Evolutionary conservation across 2,113 vertebrate genomes (phyloP).

Genomic region (Siniperca knerii): DNA sequence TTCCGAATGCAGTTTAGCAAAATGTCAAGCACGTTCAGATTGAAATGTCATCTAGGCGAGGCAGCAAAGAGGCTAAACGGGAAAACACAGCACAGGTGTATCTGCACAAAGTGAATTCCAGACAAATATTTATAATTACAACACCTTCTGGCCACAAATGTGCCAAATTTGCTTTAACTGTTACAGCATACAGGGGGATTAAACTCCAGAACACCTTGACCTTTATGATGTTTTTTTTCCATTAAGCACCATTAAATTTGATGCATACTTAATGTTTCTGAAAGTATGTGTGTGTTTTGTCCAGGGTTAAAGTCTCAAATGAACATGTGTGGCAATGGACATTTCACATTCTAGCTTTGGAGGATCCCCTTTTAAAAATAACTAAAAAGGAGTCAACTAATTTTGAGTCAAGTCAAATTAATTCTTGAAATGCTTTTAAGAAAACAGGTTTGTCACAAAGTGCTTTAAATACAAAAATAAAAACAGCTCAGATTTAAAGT

Average conservation of each 20-base stretch:
- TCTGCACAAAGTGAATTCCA: constrained; percentile 2
- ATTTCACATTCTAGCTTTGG: neutral
- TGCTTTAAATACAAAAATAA: neutral
- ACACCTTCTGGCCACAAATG: constrained; percentile 15
- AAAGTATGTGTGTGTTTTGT: constrained; percentile 17
- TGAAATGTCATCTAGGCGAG: constrained; percentile 61
- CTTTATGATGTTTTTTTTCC: neutral
- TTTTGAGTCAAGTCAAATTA: neutral
- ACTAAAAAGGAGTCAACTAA: neutral
- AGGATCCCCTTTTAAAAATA: constrained; percentile 20
- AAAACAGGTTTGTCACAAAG: constrained; percentile 11
- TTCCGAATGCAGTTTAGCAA: constrained; percentile 66
- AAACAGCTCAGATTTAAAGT: constrained; percentile 16
- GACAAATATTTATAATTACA: constrained; percentile 21
- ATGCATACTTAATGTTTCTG: constrained; percentile 10
- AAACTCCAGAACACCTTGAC: neutral
- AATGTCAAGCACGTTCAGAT: constrained; percentile 69
- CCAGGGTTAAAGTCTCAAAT: neutral
- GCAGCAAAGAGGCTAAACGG: constrained; percentile 16
- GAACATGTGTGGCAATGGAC: neutral
- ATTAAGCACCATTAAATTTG: neutral
- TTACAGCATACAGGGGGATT: constrained; percentile 2
- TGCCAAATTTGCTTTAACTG: neutral
- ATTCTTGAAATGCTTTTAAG: neutral
- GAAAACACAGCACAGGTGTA: constrained; percentile 22